Conservation (phyloP, 2,797 vertebrate genomes). For the Vireo griseus region DNA sequence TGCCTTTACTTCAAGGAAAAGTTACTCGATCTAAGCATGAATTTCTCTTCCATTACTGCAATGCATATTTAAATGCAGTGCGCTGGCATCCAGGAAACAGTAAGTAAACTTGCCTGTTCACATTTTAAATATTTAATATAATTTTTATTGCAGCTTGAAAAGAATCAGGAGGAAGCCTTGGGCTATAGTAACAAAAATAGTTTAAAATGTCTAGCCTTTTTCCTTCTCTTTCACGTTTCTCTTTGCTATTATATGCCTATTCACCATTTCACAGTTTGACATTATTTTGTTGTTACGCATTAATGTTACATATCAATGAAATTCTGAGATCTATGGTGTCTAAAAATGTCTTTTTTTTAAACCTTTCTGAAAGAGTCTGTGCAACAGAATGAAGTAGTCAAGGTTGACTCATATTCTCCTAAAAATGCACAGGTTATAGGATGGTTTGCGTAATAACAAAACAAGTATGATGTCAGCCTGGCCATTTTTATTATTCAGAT, state of each 20-base stretch:
- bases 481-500: not conserved
- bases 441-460: not conserved
- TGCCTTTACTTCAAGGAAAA: constrained; percentile 80
- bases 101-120: constrained; percentile 71
- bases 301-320: not conserved
- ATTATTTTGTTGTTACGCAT: not conserved
- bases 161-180: not conserved
- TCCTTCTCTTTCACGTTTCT: not conserved
- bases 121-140: not conserved
- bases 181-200: not conserved
- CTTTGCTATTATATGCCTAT: not conserved
- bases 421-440: not conserved
- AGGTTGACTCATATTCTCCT: not conserved
- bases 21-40: constrained; percentile 78
- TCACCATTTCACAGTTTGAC: not conserved
- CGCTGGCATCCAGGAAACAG: constrained; percentile 84
- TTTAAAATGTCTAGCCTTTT: not conserved
- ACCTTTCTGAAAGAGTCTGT: not conserved
- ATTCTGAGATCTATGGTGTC: not conserved
- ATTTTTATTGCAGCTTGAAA: not conserved
- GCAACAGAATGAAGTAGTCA: not conserved
- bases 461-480: not conserved
- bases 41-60: constrained; percentile 94
- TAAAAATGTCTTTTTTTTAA: not conserved
- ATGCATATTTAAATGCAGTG: constrained; percentile 84